Percentiles rank a stretch among this genome's conserved stretches.
phyloP scores from a whole-genome alignment of 2,113 vertebrate species.

The Vidua chalybeata region DNA sequence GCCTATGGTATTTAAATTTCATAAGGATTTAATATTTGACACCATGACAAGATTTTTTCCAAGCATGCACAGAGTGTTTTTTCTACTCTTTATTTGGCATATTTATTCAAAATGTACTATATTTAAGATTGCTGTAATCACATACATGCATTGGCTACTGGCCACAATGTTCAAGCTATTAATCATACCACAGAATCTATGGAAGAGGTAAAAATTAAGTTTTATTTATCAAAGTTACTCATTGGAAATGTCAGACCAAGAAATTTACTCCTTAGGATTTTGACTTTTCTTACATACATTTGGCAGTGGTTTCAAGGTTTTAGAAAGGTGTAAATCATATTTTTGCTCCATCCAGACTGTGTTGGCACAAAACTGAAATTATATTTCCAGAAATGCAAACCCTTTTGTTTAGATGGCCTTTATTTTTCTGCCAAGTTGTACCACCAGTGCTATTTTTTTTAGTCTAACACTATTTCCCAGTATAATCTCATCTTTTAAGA shows the following conservation, averaged over 20 bases:
- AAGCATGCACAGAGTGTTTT: slow-evolving; percentile 20
- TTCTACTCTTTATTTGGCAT: slow-evolving; percentile 32
- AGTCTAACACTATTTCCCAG: slow-evolving; percentile 49
- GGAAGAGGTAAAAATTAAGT: slow-evolving; percentile 66
- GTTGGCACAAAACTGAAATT: slow-evolving; percentile 56
- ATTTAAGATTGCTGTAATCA: slow-evolving; percentile 63
- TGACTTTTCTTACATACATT: slow-evolving; percentile 33
- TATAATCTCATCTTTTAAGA: slow-evolving; percentile 34
- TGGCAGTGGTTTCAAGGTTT: slow-evolving; percentile 49
- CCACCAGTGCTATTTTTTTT: slow-evolving; percentile 37
- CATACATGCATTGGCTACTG: slow-evolving; percentile 44
- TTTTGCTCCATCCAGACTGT: slow-evolving; percentile 31
- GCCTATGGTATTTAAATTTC: slow-evolving; percentile 33
- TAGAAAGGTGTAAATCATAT: slow-evolving; percentile 70
- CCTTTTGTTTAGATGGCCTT: slow-evolving; percentile 51
- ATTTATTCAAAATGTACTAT: slow-evolving; percentile 51
- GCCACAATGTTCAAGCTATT: slow-evolving; percentile 48
- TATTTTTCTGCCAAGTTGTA: slow-evolving; percentile 68
- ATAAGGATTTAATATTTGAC: slow-evolving; percentile 64
- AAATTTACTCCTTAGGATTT: slow-evolving; percentile 19
- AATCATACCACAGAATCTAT: slow-evolving; percentile 34
- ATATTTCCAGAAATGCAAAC: slow-evolving; percentile 56
- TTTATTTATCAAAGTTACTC: slow-evolving; percentile 61
- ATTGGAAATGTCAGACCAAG: slow-evolving; percentile 47
- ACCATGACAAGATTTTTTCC: slow-evolving; percentile 33